A percentile compares a stretch with the other conserved stretches of the same genome.
Evolutionary conservation across 2,797 vertebrate genomes (phyloP).

Genomic region (Phaenicophaeus curvirostris): DNA sequence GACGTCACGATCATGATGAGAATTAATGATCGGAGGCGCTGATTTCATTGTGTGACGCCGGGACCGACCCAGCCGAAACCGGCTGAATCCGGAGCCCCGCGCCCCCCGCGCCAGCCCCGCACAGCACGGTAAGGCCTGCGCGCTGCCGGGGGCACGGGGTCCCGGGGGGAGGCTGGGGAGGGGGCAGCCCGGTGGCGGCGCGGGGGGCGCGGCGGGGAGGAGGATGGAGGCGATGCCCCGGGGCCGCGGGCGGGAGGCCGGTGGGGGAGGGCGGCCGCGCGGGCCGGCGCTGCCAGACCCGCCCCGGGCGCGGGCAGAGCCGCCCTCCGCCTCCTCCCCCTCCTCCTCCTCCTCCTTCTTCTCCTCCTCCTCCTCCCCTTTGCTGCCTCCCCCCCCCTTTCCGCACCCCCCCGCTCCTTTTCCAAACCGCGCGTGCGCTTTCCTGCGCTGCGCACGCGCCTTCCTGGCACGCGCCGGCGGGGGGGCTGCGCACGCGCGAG

Average conservation of each 20-base stretch:
- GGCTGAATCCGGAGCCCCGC: slow-evolving; percentile 82
- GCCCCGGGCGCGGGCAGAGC: slow-evolving; percentile 10
- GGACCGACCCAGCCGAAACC: slow-evolving; percentile 88
- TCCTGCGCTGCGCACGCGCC: too few species aligned
- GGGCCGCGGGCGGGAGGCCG: not conserved
- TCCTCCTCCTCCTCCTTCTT: too few species aligned
- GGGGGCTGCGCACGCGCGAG: too few species aligned
- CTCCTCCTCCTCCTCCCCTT: too few species aligned
- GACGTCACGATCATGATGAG: slow-evolving; percentile 99
- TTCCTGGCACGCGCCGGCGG: too few species aligned
- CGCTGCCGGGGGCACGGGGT: not conserved
- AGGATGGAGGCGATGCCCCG: not conserved
- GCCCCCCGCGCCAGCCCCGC: slow-evolving; percentile 23
- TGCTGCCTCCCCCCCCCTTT: too few species aligned
- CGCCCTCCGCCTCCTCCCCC: not conserved
- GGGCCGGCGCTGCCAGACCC: not conserved
- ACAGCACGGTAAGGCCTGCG: slow-evolving; percentile 22
- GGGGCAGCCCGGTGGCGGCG: not conserved
- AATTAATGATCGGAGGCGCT: slow-evolving; percentile 99
- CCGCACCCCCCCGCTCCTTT: too few species aligned
- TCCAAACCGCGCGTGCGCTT: too few species aligned
- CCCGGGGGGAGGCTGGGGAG: not conserved
- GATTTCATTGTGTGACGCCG: slow-evolving; percentile 99
- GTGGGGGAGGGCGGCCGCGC: not conserved
- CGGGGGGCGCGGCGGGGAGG: not conserved